phyloP scores from a whole-genome alignment of 2,888 invertebrate species.

The Hypena proboscidalis region DNA sequence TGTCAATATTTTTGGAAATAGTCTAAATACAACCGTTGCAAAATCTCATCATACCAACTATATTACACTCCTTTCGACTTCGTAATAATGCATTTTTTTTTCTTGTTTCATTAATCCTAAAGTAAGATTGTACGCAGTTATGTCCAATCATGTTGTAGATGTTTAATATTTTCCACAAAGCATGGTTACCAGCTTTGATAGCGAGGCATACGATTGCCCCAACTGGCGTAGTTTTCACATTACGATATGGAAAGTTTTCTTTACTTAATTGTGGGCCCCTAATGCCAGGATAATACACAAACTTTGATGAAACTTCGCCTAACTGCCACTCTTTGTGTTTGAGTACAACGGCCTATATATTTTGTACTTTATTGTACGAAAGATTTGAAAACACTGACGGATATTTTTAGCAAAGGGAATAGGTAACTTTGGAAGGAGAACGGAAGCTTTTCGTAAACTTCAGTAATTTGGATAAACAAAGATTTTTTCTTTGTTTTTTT shows the following conservation, averaged over 20 bases:
- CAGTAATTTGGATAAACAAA: too few relatives aligned
- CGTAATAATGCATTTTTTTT: too few relatives aligned
- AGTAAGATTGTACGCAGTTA: too few relatives aligned
- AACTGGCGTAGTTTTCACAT: constrained; percentile 40
- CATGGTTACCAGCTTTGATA: constrained; percentile 23
- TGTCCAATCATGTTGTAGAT: too few relatives aligned
- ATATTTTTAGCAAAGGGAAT: background rate
- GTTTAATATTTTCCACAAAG: background rate
- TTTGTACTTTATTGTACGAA: background rate
- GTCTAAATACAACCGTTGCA: too few relatives aligned
- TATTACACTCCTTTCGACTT: too few relatives aligned
- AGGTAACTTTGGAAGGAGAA: background rate
- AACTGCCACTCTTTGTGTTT: constrained; percentile 4
- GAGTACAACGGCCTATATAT: constrained; percentile 1
- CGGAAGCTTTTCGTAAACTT: background rate
- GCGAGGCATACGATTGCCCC: constrained; percentile 30
- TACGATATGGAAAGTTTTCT: constrained; percentile 31
- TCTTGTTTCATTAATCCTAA: too few relatives aligned
- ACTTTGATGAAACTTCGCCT: constrained; percentile 10
- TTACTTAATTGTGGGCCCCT: constrained; percentile 27
- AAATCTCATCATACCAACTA: too few relatives aligned
- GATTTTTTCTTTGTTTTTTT: too few relatives aligned
- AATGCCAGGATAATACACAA: constrained; percentile 31
- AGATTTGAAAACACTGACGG: background rate
- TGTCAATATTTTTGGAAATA: too few relatives aligned